phyloP scores from a whole-genome alignment of 2,113 vertebrate genomes.

The Lethenteron reissneri region DNA sequence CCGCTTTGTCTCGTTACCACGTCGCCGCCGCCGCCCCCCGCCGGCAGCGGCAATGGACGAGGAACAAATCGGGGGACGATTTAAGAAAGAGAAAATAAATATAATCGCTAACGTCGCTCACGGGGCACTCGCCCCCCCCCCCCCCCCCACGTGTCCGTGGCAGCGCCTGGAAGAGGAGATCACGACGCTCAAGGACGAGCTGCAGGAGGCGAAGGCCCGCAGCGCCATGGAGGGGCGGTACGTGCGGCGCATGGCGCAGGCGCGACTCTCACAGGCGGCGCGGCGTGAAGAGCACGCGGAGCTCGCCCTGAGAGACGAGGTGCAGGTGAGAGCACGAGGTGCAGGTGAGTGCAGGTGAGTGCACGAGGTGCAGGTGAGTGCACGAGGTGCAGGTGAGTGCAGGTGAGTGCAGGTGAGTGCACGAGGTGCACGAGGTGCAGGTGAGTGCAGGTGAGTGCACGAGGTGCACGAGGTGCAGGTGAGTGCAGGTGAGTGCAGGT shows the following conservation, averaged over 20 bases:
- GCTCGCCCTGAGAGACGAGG: slow-evolving; percentile 14
- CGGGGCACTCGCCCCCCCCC: too few relatives aligned
- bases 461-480: too few relatives aligned
- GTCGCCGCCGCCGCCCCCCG: neutral
- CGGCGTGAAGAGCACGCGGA: slow-evolving; percentile 27
- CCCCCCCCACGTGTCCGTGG: neutral
- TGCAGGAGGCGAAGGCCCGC: slow-evolving; percentile 32
- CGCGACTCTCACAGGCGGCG: slow-evolving; percentile 29
- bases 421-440: too few relatives aligned
- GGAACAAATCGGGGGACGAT: neutral
- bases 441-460: too few relatives aligned
- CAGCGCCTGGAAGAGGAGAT: slow-evolving; percentile 26
- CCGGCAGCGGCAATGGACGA: neutral
- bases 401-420: too few relatives aligned
- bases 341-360: too few relatives aligned
- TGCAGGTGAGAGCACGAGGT: slow-evolving; percentile 15
- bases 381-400: slow-evolving; percentile 9
- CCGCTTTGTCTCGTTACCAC: neutral
- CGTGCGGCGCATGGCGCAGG: slow-evolving; percentile 24
- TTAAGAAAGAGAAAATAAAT: neutral
- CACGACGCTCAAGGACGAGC: slow-evolving; percentile 27
- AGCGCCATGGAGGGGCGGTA: slow-evolving; percentile 24
- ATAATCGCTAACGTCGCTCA: neutral
- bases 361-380: too few relatives aligned
- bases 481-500: too few relatives aligned